Conservation (phyloP, 2,888 invertebrate species). For the Orchestes rusci region DNA sequence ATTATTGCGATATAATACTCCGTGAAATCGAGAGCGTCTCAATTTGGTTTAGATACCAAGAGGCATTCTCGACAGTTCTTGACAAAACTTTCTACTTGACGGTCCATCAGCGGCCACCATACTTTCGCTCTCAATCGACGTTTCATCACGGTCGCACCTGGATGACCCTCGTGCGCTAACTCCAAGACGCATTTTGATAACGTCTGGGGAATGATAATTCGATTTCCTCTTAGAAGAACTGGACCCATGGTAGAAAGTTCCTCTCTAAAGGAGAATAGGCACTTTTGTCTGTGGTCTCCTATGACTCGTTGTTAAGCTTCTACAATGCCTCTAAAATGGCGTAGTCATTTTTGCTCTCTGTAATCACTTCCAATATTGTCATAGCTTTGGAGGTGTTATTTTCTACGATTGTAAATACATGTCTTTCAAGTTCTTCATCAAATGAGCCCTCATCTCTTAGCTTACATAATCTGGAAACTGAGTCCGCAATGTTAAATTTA, state of each 20-base stretch:
- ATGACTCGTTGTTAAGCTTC: slow-evolving; percentile 18
- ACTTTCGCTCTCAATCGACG: slow-evolving; percentile 16
- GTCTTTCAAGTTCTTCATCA: slow-evolving; percentile 21
- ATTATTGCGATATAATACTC: too few relatives aligned
- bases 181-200: too few relatives aligned
- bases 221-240: slow-evolving; percentile 23
- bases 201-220: slow-evolving; percentile 24
- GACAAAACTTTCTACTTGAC: slow-evolving; percentile 7
- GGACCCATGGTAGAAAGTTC: slow-evolving; percentile 26
- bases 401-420: slow-evolving; percentile 13
- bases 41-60: too few relatives aligned
- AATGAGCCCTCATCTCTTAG: slow-evolving; percentile 5
- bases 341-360: slow-evolving; percentile 7
- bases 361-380: slow-evolving; percentile 4
- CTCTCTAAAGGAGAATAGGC: slow-evolving; percentile 19
- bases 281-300: slow-evolving; percentile 20
- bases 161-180: too few relatives aligned
- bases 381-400: slow-evolving; percentile 6
- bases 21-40: too few relatives aligned
- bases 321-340: slow-evolving; percentile 10
- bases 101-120: slow-evolving; percentile 16
- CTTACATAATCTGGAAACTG: slow-evolving; percentile 27
- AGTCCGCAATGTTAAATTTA: slow-evolving; percentile 29
- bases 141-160: slow-evolving; percentile 22
- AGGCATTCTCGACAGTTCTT: slow-evolving; percentile 9